Conservation (phyloP, 2,888 invertebrate genomes). For the Mimas tiliae region DNA sequence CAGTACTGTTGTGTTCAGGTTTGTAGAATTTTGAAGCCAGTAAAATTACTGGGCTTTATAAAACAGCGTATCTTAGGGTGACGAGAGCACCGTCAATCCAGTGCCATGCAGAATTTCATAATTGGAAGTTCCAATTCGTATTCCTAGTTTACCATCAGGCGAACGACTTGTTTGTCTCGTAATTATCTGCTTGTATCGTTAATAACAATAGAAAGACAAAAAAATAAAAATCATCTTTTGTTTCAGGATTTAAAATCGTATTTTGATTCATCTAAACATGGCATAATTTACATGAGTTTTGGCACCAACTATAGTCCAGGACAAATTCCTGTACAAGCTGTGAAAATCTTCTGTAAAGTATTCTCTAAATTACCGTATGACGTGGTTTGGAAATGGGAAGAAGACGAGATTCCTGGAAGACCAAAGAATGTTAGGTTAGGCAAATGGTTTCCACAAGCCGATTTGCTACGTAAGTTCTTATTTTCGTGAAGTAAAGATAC, state of each 20-base stretch:
- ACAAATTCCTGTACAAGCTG: not conserved
- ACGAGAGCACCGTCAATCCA: too few relatives aligned
- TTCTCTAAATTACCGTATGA: conserved; percentile 52
- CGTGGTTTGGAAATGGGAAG: conserved; percentile 67
- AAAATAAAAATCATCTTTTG: too few relatives aligned
- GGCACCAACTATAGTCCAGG: conserved; percentile 50
- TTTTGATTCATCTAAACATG: conserved; percentile 59
- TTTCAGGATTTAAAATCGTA: conserved; percentile 61
- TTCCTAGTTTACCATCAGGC: too few relatives aligned
- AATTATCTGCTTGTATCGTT: too few relatives aligned
- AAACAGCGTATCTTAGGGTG: too few relatives aligned
- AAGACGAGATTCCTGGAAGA: conserved; percentile 42
- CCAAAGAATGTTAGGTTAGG: conserved; percentile 16
- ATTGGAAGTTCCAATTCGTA: too few relatives aligned
- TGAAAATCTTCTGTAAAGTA: conserved; percentile 6
- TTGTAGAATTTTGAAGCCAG: too few relatives aligned
- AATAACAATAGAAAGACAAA: too few relatives aligned
- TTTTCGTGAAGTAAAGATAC: not conserved
- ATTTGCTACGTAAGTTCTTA: conserved; percentile 20
- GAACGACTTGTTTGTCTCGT: too few relatives aligned
- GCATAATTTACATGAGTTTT: conserved; percentile 59
- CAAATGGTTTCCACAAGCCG: conserved; percentile 27
- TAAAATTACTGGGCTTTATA: too few relatives aligned
- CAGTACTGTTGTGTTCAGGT: too few relatives aligned
- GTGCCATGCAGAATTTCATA: too few relatives aligned